These are phyloP conservation scores for Furnarius figulus DNA, from an alignment of 2,113 vertebrate species.

Conservation along the genomic window DNA sequence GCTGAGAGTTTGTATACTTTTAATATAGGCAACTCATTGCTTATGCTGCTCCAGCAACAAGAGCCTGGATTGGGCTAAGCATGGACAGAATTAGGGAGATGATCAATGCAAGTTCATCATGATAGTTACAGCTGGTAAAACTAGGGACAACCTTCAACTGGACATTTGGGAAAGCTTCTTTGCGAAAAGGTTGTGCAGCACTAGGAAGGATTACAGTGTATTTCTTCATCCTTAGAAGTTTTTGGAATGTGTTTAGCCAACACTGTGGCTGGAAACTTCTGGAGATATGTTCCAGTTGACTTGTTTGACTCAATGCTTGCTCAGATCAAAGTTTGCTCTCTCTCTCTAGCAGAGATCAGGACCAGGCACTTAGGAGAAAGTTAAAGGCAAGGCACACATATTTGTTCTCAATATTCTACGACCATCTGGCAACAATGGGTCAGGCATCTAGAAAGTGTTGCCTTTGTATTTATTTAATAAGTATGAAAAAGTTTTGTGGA, in stretches of 20 bases:
- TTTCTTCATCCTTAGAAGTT: not conserved
- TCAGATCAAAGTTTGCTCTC: not conserved
- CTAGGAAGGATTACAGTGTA: not conserved
- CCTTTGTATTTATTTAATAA: not conserved
- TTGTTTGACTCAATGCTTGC: not conserved
- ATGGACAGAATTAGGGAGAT: not conserved
- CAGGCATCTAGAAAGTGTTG: not conserved
- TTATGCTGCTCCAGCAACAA: not conserved
- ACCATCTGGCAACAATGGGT: not conserved
- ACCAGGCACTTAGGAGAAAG: not conserved
- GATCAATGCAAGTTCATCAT: not conserved
- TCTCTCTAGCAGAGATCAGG: not conserved
- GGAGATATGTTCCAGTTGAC: not conserved
- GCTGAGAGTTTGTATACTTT: not conserved
- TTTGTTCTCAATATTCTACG: not conserved
- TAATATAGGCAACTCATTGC: not conserved
- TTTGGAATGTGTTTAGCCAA: not conserved
- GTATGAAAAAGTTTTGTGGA: not conserved
- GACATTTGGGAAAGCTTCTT: not conserved
- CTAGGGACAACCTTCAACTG: not conserved
- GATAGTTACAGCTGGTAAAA: not conserved
- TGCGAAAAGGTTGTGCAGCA: not conserved
- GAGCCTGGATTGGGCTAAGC: not conserved
- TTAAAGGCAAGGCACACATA: not conserved
- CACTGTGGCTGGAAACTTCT: not conserved